phyloP scores from a whole-genome alignment of 2,113 vertebrate species.

The Aspidoscelis tigris region DNA sequence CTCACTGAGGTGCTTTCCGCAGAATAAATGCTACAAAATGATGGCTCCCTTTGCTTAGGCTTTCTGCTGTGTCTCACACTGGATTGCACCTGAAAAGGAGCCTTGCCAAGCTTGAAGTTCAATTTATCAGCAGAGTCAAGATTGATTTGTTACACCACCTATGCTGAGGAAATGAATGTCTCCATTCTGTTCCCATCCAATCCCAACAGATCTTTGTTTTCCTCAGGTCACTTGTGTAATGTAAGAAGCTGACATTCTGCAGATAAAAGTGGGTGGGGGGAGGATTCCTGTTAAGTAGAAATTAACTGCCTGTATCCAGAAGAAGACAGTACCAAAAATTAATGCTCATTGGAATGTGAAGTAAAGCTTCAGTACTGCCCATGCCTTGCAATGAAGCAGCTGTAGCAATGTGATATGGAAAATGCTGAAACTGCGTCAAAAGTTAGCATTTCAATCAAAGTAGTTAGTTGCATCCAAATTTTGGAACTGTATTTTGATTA shows the following conservation, averaged over 20 bases:
- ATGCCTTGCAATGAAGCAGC: background rate
- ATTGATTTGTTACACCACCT: conserved; percentile 63
- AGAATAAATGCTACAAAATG: conserved; percentile 60
- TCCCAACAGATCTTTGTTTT: conserved; percentile 66
- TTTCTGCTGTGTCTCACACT: conserved; percentile 61
- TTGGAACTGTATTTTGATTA: background rate
- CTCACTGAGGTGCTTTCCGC: conserved; percentile 47
- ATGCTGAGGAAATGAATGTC: conserved; percentile 61
- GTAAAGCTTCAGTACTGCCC: background rate
- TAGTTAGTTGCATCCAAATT: background rate
- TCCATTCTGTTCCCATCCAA: conserved; percentile 58
- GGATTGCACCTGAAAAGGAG: conserved; percentile 65
- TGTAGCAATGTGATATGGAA: conserved; percentile 30
- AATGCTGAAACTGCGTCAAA: background rate
- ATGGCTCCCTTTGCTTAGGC: conserved; percentile 54
- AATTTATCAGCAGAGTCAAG: conserved; percentile 61
- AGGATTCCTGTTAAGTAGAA: conserved; percentile 50
- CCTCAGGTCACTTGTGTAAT: conserved; percentile 65
- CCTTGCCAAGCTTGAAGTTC: conserved; percentile 64
- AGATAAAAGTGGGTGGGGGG: conserved; percentile 54
- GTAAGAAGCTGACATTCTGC: conserved; percentile 61
- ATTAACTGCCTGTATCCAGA: conserved; percentile 47
- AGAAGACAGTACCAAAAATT: conserved; percentile 30
- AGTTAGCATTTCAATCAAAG: background rate
- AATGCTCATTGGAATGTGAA: conserved; percentile 47